These are phyloP conservation scores for Anableps anableps DNA, from an alignment of 2,797 vertebrate species.

Conservation along the genomic window DNA sequence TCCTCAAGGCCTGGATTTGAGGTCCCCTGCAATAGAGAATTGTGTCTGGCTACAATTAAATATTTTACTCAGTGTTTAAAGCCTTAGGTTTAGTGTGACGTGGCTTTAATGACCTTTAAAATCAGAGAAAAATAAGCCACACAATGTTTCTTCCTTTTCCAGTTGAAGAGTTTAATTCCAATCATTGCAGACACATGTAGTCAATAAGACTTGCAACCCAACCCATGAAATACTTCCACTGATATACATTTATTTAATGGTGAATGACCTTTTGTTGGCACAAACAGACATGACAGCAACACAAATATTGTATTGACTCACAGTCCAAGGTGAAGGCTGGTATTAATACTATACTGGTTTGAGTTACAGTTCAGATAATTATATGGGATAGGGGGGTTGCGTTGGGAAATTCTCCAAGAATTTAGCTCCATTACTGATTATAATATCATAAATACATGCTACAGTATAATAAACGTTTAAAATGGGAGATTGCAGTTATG, in stretches of 20 bases:
- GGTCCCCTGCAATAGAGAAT: too few species aligned
- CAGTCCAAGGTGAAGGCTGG: neutral
- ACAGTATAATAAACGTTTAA: neutral
- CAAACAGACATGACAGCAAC: slow-evolving; percentile 54
- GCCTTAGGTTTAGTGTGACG: too few species aligned
- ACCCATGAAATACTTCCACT: slow-evolving; percentile 53
- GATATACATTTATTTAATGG: slow-evolving; percentile 64
- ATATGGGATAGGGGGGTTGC: neutral
- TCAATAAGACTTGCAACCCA: slow-evolving; percentile 55
- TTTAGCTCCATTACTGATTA: neutral
- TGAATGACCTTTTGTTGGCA: slow-evolving; percentile 54
- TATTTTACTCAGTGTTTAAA: too few species aligned
- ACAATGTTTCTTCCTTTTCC: neutral
- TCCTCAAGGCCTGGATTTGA: too few species aligned
- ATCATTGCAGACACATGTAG: slow-evolving; percentile 25
- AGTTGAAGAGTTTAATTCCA: neutral
- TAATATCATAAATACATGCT: neutral
- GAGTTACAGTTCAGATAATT: neutral
- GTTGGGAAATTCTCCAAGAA: neutral
- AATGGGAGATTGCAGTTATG: neutral
- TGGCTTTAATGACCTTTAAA: neutral
- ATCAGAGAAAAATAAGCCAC: neutral
- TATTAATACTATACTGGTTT: neutral
- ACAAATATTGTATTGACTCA: slow-evolving; percentile 7
- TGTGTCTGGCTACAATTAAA: too few species aligned